Base-by-base conservation (phyloP, 2,797 vertebrate genomes). In the Pipistrellus pipistrellus region DNA sequence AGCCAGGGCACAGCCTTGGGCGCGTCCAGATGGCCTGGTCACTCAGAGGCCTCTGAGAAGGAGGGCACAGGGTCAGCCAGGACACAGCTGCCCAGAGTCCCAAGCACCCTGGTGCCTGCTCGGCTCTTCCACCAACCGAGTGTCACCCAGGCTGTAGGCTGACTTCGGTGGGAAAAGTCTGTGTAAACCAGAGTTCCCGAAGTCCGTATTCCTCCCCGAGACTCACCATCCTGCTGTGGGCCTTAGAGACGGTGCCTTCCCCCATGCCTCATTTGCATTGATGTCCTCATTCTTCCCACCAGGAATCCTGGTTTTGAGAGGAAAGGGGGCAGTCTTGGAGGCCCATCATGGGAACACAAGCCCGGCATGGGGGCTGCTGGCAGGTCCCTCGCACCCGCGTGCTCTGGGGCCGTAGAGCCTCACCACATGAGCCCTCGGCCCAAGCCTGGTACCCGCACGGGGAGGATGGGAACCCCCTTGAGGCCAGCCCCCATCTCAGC, bases 191-290 rank as follows among this genome's bases (percentile, higher is more conserved):
- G 12, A 2, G 5, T 69, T 83, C 66, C 72, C 12, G 11, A n/a
- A 23, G 76, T 32, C 12, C 9, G 3, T 30, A 4, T 30, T 27
- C 2, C 51, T 57, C 17, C n/a, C 30, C 53, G 59, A 72, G 5
- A 35, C 53, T 41, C 2, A 1, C 0, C 1, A 13, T 9, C 3
- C 20, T 30, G 21, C 41, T 0, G 0, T 18, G 25, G 62, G 8
- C 69, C 76, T 27, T 27, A 3, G 25, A 13, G 85, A 30, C 44
- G 23, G 30, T 2, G 38, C 44, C 44, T 44, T 44, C 44, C 44
- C 1, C 44, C 1, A 11, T 11, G 44, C 35, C 62, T 38, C 3
- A 15, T 35, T 85, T 25, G 14, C 7, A 0, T 14, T 0, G 4
- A 30, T 44, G 1, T 82, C 30, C 0, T 38, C 20, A 6, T 13